A percentile compares a stretch with the other conserved stretches of the same genome.
Conservation (phyloP, 2,888 invertebrate genomes). For the Ditylenchus weischeri region DNA sequence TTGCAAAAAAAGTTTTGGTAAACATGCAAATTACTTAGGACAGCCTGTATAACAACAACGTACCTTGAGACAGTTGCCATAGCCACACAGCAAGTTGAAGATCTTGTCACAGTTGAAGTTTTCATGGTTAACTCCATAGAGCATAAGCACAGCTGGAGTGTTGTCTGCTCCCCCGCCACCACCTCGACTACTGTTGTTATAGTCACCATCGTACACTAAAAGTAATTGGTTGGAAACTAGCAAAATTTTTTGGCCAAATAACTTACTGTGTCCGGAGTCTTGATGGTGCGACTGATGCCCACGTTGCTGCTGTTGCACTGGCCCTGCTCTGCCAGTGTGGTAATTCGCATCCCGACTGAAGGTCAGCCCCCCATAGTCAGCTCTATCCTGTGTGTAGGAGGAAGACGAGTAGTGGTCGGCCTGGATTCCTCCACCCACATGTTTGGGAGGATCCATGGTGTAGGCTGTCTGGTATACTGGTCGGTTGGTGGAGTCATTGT, state of each 20-base stretch:
- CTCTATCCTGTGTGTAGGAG: conserved; percentile 1
- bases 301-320: no score
- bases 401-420: background rate
- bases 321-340: no score
- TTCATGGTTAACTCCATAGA: conserved; percentile 88
- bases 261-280: no score
- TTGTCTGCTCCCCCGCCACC: background rate
- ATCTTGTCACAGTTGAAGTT: conserved; percentile 91
- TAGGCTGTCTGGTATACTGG: background rate
- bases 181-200: no score
- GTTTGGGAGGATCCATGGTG: background rate
- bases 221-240: no score
- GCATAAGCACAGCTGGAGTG: conserved; percentile 77
- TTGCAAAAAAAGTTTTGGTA: no score
- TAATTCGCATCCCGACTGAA: conserved; percentile 6
- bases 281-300: no score
- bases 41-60: no score
- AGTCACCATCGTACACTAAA: no score
- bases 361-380: conserved; percentile 5
- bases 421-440: background rate
- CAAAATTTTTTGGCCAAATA: no score
- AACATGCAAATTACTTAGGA: no score
- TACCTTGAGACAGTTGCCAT: conserved; percentile 95
- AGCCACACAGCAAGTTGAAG: conserved; percentile 96
- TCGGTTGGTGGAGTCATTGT: background rate